Percentiles rank a stretch among this genome's conserved stretches.
phyloP scores from a whole-genome alignment of 2,888 invertebrate species.

The Listrodromus nycthemerus region DNA sequence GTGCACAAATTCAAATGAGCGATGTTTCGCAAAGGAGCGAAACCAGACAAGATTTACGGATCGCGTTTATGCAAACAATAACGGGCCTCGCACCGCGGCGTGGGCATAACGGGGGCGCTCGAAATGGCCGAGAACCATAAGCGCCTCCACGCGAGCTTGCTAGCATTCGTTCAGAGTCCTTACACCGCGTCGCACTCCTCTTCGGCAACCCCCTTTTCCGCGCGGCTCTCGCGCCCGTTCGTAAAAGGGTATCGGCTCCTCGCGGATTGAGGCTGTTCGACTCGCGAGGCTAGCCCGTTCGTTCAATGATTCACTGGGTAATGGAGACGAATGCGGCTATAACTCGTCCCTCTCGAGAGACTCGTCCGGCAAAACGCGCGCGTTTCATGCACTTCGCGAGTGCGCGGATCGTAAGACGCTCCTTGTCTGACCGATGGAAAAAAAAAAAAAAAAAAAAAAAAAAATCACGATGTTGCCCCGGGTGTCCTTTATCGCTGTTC shows the following conservation, averaged over 20 bases:
- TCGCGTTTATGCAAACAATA: constrained; percentile 82
- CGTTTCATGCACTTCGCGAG: constrained; percentile 25
- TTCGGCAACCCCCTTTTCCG: constrained; percentile 16
- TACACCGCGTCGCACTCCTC: constrained; percentile 23
- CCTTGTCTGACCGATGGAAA: constrained; percentile 25
- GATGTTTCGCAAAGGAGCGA: constrained; percentile 31
- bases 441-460: constrained; percentile 47
- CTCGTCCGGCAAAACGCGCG: constrained; percentile 58
- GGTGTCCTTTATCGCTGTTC: constrained; percentile 42
- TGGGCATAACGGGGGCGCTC: constrained; percentile 60
- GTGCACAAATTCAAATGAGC: constrained; percentile 34
- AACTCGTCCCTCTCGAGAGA: constrained; percentile 83
- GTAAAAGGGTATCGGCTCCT: constrained; percentile 74
- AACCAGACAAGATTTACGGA: constrained; percentile 73
- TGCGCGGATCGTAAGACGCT: constrained; percentile 31
- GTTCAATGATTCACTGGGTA: constrained; percentile 81
- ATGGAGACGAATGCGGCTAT: constrained; percentile 83
- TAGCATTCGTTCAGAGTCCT: constrained; percentile 53
- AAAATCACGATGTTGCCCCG: constrained; percentile 29
- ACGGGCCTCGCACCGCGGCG: constrained; percentile 60
- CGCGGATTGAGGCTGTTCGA: constrained; percentile 74
- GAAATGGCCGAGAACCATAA: constrained; percentile 57
- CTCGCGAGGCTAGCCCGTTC: constrained; percentile 75
- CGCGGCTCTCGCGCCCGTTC: constrained; percentile 61
- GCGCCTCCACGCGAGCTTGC: constrained; percentile 56